A percentile compares a stretch with the other conserved stretches of the same genome.
phyloP scores from a whole-genome alignment of 2,113 vertebrate genomes.

The Zonotrichia leucophrys region DNA sequence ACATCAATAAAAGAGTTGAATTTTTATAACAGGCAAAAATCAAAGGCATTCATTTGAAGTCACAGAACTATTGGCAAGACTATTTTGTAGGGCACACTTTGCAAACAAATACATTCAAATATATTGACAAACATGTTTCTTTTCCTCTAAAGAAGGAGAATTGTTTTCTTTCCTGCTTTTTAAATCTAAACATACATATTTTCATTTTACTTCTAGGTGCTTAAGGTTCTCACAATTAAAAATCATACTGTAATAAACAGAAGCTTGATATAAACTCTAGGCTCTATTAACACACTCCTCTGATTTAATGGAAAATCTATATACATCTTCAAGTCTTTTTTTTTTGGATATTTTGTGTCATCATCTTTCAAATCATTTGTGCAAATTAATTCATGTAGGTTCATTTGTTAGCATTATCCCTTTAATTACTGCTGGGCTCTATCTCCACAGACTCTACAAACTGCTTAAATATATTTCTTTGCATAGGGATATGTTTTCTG shows the following conservation, averaged over 20 bases:
- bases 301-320: background rate
- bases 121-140: background rate
- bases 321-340: background rate
- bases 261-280: background rate
- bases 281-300: background rate
- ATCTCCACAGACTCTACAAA: background rate
- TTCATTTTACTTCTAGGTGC: background rate
- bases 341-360: background rate
- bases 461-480: background rate
- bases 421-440: background rate
- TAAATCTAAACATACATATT: background rate
- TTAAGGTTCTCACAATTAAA: background rate
- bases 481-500: background rate
- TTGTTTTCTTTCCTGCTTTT: background rate
- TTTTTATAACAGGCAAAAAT: conserved; percentile 29
- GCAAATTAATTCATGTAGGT: background rate
- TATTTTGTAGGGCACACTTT: background rate
- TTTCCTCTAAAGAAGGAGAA: background rate
- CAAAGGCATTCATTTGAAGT: conserved; percentile 23
- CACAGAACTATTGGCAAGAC: background rate
- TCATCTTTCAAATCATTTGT: background rate
- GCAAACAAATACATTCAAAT: background rate
- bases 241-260: background rate
- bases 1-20: background rate
- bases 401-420: background rate